Conservation (phyloP, 2,797 vertebrate genomes). For the Poecilia gillii region DNA sequence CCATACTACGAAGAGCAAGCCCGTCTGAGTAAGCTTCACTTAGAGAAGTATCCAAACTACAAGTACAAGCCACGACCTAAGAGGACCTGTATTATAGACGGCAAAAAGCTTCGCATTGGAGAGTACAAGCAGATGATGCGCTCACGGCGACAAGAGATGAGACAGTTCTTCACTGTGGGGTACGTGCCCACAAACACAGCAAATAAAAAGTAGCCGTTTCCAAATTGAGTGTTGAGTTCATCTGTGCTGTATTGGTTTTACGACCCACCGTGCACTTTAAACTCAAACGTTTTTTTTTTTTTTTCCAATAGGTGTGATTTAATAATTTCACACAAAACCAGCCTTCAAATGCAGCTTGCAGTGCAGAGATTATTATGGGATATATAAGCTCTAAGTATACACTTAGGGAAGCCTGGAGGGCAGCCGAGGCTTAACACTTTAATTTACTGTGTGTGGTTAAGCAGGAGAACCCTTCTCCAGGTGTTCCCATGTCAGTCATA, state of each 20-base stretch:
- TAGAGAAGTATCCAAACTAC: constrained; percentile 99
- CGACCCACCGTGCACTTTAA: constrained; percentile 25
- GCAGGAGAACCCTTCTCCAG: constrained; percentile 77
- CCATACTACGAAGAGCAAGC: constrained; percentile 99
- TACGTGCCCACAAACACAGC: constrained; percentile 72
- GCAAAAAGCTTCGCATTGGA: constrained; percentile 97
- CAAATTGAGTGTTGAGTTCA: constrained; percentile 20
- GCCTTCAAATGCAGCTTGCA: constrained; percentile 57
- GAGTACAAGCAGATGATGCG: constrained; percentile 99
- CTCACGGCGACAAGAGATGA: constrained; percentile 98
- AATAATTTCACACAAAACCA: constrained; percentile 71
- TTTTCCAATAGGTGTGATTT: constrained; percentile 55
- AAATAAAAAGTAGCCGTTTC: constrained; percentile 10
- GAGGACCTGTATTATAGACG: constrained; percentile 98
- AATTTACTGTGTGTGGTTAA: constrained; percentile 82
- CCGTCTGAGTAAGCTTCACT: constrained; percentile 96
- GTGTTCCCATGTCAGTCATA: constrained; percentile 81
- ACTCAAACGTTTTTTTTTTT: constrained; percentile 37
- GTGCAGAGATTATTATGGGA: constrained; percentile 74
- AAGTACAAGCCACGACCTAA: constrained; percentile 99
- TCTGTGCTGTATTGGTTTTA: constrained; percentile 26
- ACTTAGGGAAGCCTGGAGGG: constrained; percentile 70
- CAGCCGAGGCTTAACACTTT: constrained; percentile 71
- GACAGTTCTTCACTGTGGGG: constrained; percentile 99
- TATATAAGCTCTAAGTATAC: constrained; percentile 73